Base-by-base conservation (phyloP, 2,797 vertebrate genomes). In the Kryptopterus vitreolus region DNA sequence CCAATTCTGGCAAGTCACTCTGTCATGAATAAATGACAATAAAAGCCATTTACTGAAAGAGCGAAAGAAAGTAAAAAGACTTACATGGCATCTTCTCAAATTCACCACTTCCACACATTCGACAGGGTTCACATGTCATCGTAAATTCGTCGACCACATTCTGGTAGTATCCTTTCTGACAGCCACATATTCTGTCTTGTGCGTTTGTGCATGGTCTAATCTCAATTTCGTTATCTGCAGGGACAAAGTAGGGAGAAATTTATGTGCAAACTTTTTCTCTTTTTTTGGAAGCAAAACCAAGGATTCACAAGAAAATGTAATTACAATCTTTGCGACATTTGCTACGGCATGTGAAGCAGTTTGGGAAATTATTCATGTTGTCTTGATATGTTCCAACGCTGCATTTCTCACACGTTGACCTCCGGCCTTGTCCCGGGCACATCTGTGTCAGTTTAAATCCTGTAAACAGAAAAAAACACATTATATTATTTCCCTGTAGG, bases 141-240 rank as follows among this genome's bases (percentile, higher is more conserved):
- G 35, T 83, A 0, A 0, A 0, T 0, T 18, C 18, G 62, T 78
- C 24, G 0, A 93, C 86, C 0, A 0, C 0, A 0, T 0, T 0
- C 55, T 59, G 87, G 87, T 87, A 93, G 81, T 62, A 93, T 24
- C 86, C 90, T 0, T 4, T 0, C 0, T 7, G 0, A 83, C 94
- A 95, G 4, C 1, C 35, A 76, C 94, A 95, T 16, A 80, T 58
- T 13, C 75, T 84, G 80, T 95, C n/a, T 5, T 0, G 0, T 0
- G 0, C 0, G 0, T 0, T 0, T 11, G 0, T 0, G 78, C 94
- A 95, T 0, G 0, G 0, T 0, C 8, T 24, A 0, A 0, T 5
- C 62, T 0, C 0, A 0, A 2, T 0, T 26, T 91, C 85, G 0
- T 59, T 46, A 29, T 2, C 72, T 74, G 72, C 59, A 2, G 9